These are phyloP conservation scores for Coregonus ussuriensis DNA, from an alignment of 2,797 vertebrate species.

Conservation along the genomic window DNA sequence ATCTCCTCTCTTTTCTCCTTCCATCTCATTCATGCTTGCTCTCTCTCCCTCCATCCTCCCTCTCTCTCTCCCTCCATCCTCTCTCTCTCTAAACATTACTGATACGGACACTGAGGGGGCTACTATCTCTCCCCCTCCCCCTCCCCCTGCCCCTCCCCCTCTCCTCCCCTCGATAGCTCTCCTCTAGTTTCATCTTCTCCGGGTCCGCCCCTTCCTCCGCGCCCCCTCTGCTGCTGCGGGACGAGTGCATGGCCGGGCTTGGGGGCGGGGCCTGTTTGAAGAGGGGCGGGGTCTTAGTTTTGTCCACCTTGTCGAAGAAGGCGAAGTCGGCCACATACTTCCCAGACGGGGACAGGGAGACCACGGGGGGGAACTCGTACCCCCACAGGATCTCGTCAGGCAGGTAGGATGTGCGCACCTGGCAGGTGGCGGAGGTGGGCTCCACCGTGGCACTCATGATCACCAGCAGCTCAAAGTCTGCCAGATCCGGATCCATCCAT, in stretches of 20 bases:
- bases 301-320: constrained; percentile 92
- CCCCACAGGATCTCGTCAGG: constrained; percentile 98
- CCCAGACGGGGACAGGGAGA: constrained; percentile 90
- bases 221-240: constrained; percentile 12
- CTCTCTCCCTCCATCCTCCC: neutral
- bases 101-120: constrained; percentile 86
- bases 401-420: constrained; percentile 95
- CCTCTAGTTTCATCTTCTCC: constrained; percentile 86
- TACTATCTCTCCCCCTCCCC: constrained; percentile 64
- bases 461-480: constrained; percentile 93
- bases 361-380: constrained; percentile 92
- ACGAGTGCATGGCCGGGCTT: constrained; percentile 37
- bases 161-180: constrained; percentile 79
- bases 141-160: constrained; percentile 61
- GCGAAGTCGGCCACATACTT: constrained; percentile 95
- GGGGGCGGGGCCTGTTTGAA: constrained; percentile 77
- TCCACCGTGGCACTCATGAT: constrained; percentile 94
- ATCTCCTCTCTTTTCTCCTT: constrained; percentile 1
- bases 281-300: constrained; percentile 70
- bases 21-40: neutral
- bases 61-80: no score
- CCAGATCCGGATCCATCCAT: constrained; percentile 76
- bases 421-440: constrained; percentile 94
- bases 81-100: constrained; percentile 84
- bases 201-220: constrained; percentile 71